These are phyloP conservation scores for Thereva nobilitata DNA, from an alignment of 2,888 invertebrate species.

Conservation along the genomic window DNA sequence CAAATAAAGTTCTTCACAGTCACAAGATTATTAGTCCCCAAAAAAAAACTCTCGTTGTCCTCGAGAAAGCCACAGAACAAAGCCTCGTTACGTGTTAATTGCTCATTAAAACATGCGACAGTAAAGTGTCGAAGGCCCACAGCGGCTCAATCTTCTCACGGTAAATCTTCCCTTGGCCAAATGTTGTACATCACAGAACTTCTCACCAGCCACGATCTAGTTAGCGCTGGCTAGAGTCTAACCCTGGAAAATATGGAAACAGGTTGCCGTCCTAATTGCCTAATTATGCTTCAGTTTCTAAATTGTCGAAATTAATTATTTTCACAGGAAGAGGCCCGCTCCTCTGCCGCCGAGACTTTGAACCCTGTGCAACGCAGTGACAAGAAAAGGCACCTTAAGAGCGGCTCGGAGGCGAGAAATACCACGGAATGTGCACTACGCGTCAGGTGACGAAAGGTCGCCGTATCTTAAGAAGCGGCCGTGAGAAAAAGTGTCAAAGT, in stretches of 20 bases:
- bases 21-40: too few species aligned
- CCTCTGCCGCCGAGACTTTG: background rate
- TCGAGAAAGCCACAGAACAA: too few species aligned
- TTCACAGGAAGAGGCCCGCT: background rate
- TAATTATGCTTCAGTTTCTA: conserved; percentile 30
- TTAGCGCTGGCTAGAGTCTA: too few species aligned
- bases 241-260: background rate
- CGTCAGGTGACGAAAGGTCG: conserved; percentile 26
- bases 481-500: conserved; percentile 23
- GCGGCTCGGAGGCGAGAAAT: background rate
- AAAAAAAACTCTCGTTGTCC: too few species aligned
- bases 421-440: conserved; percentile 14
- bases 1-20: too few species aligned
- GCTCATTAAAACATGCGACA: too few species aligned
- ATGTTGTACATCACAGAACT: too few species aligned
- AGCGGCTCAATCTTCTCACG: too few species aligned
- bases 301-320: conserved; percentile 24
- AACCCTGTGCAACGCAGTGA: conserved; percentile 9
- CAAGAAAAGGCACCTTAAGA: background rate
- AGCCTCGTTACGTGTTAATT: too few species aligned
- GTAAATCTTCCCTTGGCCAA: too few species aligned
- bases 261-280: conserved; percentile 26
- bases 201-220: too few species aligned
- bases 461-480: conserved; percentile 12
- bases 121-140: too few species aligned